Percentiles rank a stretch among this genome's conserved stretches.
phyloP scores from a whole-genome alignment of 2,888 invertebrate species.

The Agrotis clavis region DNA sequence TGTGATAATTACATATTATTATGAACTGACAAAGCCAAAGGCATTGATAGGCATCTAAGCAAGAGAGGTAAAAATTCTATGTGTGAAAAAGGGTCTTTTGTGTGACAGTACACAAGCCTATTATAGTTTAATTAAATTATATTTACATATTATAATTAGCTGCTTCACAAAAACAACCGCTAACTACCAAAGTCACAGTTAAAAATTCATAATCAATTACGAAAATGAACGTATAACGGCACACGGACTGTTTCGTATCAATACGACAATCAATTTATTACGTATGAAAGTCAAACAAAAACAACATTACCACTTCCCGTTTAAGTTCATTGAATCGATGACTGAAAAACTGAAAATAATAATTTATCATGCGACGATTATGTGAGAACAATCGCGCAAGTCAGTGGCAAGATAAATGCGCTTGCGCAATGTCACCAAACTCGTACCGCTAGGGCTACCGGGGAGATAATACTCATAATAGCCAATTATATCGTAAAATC shows the following conservation, averaged over 20 bases:
- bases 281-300: slow-evolving; percentile 47
- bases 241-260: slow-evolving; percentile 31
- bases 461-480: slow-evolving; percentile 49
- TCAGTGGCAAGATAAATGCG: slow-evolving; percentile 56
- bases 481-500: slow-evolving; percentile 58
- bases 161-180: slow-evolving; percentile 31
- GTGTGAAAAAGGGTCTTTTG: not conserved
- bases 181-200: slow-evolving; percentile 32
- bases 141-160: slow-evolving; percentile 22
- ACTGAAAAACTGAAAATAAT: slow-evolving; percentile 53
- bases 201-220: slow-evolving; percentile 48
- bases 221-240: slow-evolving; percentile 48
- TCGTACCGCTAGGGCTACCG: slow-evolving; percentile 54
- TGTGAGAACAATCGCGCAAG: slow-evolving; percentile 65
- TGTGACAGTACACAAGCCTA: too few species aligned
- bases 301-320: slow-evolving; percentile 30
- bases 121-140: not conserved
- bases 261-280: slow-evolving; percentile 59
- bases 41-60: too few species aligned
- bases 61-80: not conserved
- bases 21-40: too few species aligned
- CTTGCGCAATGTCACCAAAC: slow-evolving; percentile 55
- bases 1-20: too few species aligned
- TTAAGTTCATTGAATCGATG: slow-evolving; percentile 64
- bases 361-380: slow-evolving; percentile 64